Percentiles rank a stretch among this genome's conserved stretches.
Evolutionary conservation across 2,113 vertebrate species (phyloP).

Genomic region (Oncorhynchus tshawytscha): DNA sequence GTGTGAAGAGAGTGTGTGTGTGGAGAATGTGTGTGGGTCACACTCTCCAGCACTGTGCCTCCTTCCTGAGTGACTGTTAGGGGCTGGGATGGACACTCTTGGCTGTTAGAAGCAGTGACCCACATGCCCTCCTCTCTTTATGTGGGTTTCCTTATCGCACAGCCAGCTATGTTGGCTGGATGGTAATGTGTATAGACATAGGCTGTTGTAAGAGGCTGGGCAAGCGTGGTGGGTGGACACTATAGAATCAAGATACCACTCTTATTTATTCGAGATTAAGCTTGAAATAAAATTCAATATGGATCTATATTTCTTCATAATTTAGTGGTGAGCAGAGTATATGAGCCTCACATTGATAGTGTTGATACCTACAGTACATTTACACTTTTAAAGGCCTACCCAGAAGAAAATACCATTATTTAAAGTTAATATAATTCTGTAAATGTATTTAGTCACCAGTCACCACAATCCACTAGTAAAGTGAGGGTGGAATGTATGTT

Average conservation of each 20-base stretch:
- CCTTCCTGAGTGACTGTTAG: slow-evolving; percentile 15
- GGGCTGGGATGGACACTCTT: background rate
- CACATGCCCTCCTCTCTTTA: slow-evolving; percentile 13
- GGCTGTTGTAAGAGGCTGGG: background rate
- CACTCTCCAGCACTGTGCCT: slow-evolving; percentile 37
- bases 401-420: slow-evolving; percentile 37
- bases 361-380: too few species aligned
- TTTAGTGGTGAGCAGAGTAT: too few species aligned
- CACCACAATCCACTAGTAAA: slow-evolving; percentile 36
- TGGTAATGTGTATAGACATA: background rate
- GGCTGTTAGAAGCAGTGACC: slow-evolving; percentile 6
- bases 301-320: too few species aligned
- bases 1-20: background rate
- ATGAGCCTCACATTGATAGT: too few species aligned
- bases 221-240: background rate
- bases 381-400: background rate
- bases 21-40: slow-evolving; percentile 11
- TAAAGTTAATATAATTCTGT: slow-evolving; percentile 27
- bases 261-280: slow-evolving; percentile 18
- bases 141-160: background rate
- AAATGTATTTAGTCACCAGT: slow-evolving; percentile 36
- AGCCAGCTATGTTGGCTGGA: background rate
- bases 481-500: slow-evolving; percentile 54
- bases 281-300: too few species aligned
- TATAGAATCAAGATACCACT: slow-evolving; percentile 29